Conservation (phyloP, 2,113 vertebrate species). For the Dascyllus trimaculatus region DNA sequence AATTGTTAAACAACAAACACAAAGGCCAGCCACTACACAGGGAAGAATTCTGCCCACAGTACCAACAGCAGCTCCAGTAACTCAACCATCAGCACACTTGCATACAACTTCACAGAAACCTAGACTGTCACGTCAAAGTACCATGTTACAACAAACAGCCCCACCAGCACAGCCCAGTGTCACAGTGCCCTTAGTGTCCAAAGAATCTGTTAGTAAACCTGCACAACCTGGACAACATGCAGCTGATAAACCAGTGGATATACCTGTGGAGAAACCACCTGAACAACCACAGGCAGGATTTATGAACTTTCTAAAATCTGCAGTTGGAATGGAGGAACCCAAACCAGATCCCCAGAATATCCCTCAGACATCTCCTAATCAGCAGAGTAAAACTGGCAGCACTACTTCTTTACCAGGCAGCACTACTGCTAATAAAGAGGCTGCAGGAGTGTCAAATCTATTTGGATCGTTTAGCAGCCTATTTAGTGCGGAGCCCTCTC, state of each 20-base stretch:
- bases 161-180: slow-evolving; percentile 69
- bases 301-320: slow-evolving; percentile 90
- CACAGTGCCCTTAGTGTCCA: slow-evolving; percentile 59
- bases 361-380: slow-evolving; percentile 68
- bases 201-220: slow-evolving; percentile 45
- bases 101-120: slow-evolving; percentile 71
- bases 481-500: slow-evolving; percentile 85
- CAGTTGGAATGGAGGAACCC: slow-evolving; percentile 82
- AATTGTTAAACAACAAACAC: slow-evolving; percentile 42
- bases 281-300: slow-evolving; percentile 86
- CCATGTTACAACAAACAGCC: slow-evolving; percentile 72
- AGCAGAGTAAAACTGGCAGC: slow-evolving; percentile 66
- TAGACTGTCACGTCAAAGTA: slow-evolving; percentile 78
- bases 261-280: slow-evolving; percentile 60
- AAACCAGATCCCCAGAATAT: slow-evolving; percentile 75
- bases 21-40: slow-evolving; percentile 38
- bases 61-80: slow-evolving; percentile 54
- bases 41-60: slow-evolving; percentile 73
- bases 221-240: not conserved
- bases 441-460: slow-evolving; percentile 84
- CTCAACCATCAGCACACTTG: slow-evolving; percentile 30
- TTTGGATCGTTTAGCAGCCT: slow-evolving; percentile 90
- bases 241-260: slow-evolving; percentile 42
- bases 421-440: slow-evolving; percentile 82
- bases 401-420: slow-evolving; percentile 56